These are phyloP conservation scores for Aplidium turbinatum DNA, from an alignment of 23 tunicate genomes.

Conservation along the genomic window DNA sequence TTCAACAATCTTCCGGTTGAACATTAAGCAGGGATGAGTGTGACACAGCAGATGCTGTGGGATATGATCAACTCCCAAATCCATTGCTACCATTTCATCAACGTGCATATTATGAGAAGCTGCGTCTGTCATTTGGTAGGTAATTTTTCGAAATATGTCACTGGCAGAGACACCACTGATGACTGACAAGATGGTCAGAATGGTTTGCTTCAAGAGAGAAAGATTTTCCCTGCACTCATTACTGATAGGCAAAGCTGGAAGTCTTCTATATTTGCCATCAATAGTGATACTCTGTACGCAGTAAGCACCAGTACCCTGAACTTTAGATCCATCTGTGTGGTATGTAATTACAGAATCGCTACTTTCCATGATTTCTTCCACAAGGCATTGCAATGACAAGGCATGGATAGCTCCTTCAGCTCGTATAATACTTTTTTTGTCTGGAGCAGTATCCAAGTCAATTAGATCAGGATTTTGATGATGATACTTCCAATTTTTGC, in stretches of 20 bases:
- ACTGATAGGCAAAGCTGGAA: constrained; percentile 13
- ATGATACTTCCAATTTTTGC: constrained; percentile 1
- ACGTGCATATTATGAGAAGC: background rate
- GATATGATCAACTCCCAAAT: constrained; percentile 8
- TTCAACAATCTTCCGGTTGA: too few species aligned
- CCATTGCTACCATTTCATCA: constrained; percentile 7
- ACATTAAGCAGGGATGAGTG: too few species aligned
- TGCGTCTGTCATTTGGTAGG: constrained; percentile 6
- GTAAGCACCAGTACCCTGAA: background rate
- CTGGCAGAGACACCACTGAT: too few species aligned
- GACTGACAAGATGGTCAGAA: too few species aligned
- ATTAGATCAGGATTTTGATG: background rate
- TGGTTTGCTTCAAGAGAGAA: background rate
- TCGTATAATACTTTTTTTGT: background rate
- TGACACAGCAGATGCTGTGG: constrained; percentile 18
- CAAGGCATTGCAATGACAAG: background rate
- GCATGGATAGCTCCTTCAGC: constrained; percentile 6
- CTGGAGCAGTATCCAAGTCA: constrained; percentile 6
- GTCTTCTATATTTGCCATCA: background rate
- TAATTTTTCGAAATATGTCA: too few species aligned
- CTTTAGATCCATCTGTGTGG: constrained; percentile 6
- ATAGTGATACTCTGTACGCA: background rate
- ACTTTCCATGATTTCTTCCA: constrained; percentile 14
- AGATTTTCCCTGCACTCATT: background rate
- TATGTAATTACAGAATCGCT: constrained; percentile 4